phyloP scores from a whole-genome alignment of 2,888 invertebrate genomes.

The Cantharis rufa region DNA sequence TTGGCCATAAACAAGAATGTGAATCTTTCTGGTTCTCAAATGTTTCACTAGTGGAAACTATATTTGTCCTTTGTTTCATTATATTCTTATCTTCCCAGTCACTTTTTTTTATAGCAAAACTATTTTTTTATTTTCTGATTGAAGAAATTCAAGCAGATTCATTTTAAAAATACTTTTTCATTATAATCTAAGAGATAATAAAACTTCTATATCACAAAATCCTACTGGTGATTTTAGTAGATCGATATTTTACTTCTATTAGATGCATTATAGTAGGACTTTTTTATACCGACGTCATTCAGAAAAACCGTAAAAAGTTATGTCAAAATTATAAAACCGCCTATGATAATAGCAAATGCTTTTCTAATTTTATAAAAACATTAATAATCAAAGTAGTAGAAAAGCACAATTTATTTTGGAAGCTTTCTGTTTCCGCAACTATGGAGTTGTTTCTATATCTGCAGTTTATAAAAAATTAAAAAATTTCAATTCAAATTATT shows the following conservation, averaged over 20 bases:
- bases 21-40: slow-evolving; percentile 52
- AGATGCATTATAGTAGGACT: not conserved
- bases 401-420: not conserved
- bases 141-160: slow-evolving; percentile 28
- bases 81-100: slow-evolving; percentile 22
- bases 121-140: slow-evolving; percentile 21
- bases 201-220: not conserved
- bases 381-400: not conserved
- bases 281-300: not conserved
- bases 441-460: not conserved
- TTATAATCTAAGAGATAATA: slow-evolving; percentile 6
- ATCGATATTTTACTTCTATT: not conserved
- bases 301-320: not conserved
- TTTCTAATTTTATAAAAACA: not conserved
- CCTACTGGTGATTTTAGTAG: not conserved
- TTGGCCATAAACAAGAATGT: slow-evolving; percentile 61
- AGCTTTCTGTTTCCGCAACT: not conserved
- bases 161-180: slow-evolving; percentile 26
- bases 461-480: not conserved
- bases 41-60: slow-evolving; percentile 51
- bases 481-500: slow-evolving; percentile 25
- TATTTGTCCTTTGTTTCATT: slow-evolving; percentile 58
- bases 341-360: not conserved
- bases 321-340: not conserved
- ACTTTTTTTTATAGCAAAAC: slow-evolving; percentile 30